phyloP scores from a whole-genome alignment of 2,888 invertebrate species.

The Syrphus vitripennis region DNA sequence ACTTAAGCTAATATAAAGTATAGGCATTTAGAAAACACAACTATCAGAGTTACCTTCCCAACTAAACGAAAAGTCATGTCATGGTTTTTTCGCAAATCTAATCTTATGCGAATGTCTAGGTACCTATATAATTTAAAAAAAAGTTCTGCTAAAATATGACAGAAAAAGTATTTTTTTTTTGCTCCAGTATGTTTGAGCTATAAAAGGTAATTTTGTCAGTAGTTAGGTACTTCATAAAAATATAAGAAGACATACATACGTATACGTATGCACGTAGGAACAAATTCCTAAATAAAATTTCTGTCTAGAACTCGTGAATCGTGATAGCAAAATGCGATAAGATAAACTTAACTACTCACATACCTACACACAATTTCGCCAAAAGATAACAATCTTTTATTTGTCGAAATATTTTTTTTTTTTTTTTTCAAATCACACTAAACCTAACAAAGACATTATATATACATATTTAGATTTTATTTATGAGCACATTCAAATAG shows the following conservation, averaged over 20 bases:
- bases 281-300: neutral
- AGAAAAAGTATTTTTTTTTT: neutral
- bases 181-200: neutral
- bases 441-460: neutral
- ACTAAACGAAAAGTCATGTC: too few relatives aligned
- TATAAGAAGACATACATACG: too few relatives aligned
- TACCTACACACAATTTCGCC: constrained; percentile 30
- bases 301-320: neutral
- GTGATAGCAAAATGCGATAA: neutral
- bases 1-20: too few relatives aligned
- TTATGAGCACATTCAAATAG: constrained; percentile 14
- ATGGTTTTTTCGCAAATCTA: too few relatives aligned
- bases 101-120: too few relatives aligned
- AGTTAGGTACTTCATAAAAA: neutral
- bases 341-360: too few relatives aligned
- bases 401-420: constrained; percentile 32
- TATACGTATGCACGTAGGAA: too few relatives aligned
- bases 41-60: too few relatives aligned
- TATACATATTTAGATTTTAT: too few relatives aligned
- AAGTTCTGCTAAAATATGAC: neutral
- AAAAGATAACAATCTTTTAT: constrained; percentile 51
- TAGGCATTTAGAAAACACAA: too few relatives aligned
- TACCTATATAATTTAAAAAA: neutral
- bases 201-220: neutral
- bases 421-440: constrained; percentile 23